Evolutionary conservation across 2,797 vertebrate species (phyloP), one percentile per base, ranked within the genome.

Genomic region (Oryzias sinensis): DNA sequence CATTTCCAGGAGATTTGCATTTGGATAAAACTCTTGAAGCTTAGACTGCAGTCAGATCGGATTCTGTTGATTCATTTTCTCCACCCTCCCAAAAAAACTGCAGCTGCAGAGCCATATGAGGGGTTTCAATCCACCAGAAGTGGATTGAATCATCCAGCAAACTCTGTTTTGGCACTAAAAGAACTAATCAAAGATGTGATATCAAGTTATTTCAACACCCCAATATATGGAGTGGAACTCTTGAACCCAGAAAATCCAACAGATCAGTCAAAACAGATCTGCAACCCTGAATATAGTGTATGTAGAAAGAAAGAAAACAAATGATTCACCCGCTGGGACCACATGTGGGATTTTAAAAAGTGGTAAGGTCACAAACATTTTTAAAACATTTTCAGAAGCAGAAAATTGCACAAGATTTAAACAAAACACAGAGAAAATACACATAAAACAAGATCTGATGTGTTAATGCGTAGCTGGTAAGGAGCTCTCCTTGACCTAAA

Each of bases 71-170:
- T 64, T 42, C 59, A 24, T 79, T 68, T 47, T 51, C 13, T 6
- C 57, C 37, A 24, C 2, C 15, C 20, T 64, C 55, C 22, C 6
- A 17, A 24, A 17, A 24, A 49, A 43, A 53, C 56, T 17, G 0
- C 6, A 29, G 25, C 33, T 72, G 49, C 20, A 53, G 55, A 51
- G 53, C 20, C 15, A 42, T 50, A 17, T 51, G 45, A 63, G 44
- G 52, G 56, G 62, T 70, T 63, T 53, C 41, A 58, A 61, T 41
- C 18, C 43, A 53, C 66, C 48, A 61, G 53, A 22, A 42, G 5
- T 54, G 65, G 51, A 69, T 53, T 50, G 48, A 74, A 50, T 59
- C 53, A 18, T 56, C 61, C 49, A 56, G 44, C 54, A 68, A 20
- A 48, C 22, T 15, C 14, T 61, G 53, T 44, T 59, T 73, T 67